phyloP scores from a whole-genome alignment of 2,797 vertebrate species.

The Enoplosus armatus region DNA sequence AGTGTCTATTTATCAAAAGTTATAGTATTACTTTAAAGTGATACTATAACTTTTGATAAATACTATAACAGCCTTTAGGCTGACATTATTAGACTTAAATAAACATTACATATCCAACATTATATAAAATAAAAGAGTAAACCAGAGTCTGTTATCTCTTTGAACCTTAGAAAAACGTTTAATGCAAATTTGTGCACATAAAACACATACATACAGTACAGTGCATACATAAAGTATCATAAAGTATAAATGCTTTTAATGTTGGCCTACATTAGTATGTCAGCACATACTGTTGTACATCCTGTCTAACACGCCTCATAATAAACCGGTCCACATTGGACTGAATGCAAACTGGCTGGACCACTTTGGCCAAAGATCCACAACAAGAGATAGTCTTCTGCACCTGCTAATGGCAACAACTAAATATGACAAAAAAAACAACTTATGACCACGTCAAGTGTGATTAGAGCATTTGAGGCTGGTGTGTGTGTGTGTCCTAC shows the following conservation, averaged over 20 bases:
- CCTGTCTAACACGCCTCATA: conserved; percentile 52
- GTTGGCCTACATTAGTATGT: conserved; percentile 81
- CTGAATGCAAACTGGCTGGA: conserved; percentile 75
- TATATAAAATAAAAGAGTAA: conserved; percentile 46
- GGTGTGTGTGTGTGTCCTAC: conserved; percentile 60
- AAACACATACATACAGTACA: conserved; percentile 85
- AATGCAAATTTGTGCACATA: conserved; percentile 84
- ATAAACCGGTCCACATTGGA: conserved; percentile 72
- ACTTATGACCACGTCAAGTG: conserved; percentile 48
- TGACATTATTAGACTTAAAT: background rate
- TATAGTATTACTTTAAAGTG: background rate
- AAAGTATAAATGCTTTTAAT: conserved; percentile 85
- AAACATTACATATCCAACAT: background rate
- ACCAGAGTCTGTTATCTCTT: conserved; percentile 36
- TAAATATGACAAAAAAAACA: conserved; percentile 54
- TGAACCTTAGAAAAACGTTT: conserved; percentile 84
- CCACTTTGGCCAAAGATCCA: conserved; percentile 76
- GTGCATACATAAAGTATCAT: conserved; percentile 80
- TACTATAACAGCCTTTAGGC: too few species aligned
- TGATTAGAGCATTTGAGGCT: conserved; percentile 70
- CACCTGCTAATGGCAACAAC: conserved; percentile 54
- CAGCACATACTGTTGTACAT: conserved; percentile 70
- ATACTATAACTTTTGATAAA: too few species aligned
- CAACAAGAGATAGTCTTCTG: conserved; percentile 69
- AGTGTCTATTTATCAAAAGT: background rate